Conservation (phyloP, 2,888 invertebrate genomes). For the Lepidonotus clava region DNA sequence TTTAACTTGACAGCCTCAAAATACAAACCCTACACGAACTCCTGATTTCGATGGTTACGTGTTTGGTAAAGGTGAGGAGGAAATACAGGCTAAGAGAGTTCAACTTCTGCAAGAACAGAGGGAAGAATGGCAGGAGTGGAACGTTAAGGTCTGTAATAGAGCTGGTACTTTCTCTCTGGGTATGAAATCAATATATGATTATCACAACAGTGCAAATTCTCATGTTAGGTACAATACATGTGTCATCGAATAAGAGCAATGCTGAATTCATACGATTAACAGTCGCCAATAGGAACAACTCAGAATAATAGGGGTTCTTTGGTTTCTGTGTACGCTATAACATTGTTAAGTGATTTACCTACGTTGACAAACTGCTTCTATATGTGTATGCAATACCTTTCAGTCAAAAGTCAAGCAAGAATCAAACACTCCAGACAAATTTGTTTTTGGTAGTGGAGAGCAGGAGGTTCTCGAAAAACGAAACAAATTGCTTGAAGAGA, state of each 20-base stretch:
- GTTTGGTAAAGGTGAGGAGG: conserved; percentile 36
- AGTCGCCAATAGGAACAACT: no score
- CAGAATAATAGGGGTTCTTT: no score
- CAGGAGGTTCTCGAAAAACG: background rate
- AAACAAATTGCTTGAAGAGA: background rate
- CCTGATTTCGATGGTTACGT: conserved; percentile 25
- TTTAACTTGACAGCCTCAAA: background rate
- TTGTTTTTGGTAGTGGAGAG: conserved; percentile 16
- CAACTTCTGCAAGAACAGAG: conserved; percentile 15
- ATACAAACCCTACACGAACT: background rate
- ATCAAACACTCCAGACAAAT: background rate
- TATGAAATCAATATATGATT: no score
- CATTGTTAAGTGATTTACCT: no score
- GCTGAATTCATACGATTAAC: no score
- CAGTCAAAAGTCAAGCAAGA: background rate
- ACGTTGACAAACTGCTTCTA: no score
- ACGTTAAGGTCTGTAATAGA: background rate
- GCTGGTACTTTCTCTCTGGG: no score
- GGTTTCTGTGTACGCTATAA: no score
- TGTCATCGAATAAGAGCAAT: no score
- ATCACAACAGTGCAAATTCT: no score
- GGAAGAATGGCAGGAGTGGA: conserved; percentile 1
- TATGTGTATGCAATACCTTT: background rate
- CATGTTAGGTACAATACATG: no score
- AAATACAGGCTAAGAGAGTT: conserved; percentile 17